Evolutionary conservation across 2,888 invertebrate genomes (phyloP).

Genomic region (Cerceris rybyensis): DNA sequence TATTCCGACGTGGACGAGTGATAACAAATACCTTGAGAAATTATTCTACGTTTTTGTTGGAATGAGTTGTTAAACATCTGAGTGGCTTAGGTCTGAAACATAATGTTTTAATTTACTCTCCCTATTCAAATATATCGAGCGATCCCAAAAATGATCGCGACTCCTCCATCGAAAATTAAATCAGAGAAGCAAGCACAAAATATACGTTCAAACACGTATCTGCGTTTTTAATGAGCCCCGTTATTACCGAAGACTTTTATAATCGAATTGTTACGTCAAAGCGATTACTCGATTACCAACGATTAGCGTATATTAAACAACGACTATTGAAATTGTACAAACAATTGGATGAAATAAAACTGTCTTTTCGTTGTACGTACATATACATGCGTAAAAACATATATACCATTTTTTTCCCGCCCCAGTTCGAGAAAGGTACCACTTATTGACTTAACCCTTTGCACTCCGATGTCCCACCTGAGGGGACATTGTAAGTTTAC

Average conservation of each 20-base stretch:
- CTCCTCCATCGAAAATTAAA: neutral
- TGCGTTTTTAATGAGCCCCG: slow-evolving; percentile 14
- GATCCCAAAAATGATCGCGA: slow-evolving; percentile 11
- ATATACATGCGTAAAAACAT: no score
- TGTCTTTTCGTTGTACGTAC: slow-evolving; percentile 14
- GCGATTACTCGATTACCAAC: slow-evolving; percentile 19
- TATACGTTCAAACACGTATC: slow-evolving; percentile 18
- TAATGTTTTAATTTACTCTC: slow-evolving; percentile 9
- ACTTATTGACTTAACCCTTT: no score
- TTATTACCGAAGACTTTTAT: neutral
- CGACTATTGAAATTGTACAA: slow-evolving; percentile 2
- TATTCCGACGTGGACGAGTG: slow-evolving; percentile 6
- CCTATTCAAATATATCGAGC: neutral
- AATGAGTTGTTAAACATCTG: neutral
- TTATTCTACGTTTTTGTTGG: slow-evolving; percentile 8
- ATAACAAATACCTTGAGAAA: neutral
- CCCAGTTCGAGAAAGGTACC: no score
- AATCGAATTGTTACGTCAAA: neutral
- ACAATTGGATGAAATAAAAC: slow-evolving; percentile 24
- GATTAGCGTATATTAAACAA: slow-evolving; percentile 19
- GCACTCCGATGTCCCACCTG: no score
- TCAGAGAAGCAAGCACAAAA: slow-evolving; percentile 2
- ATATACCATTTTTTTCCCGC: no score
- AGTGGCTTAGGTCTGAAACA: neutral
- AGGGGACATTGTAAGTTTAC: no score